phyloP scores from a whole-genome alignment of 2,888 invertebrate genomes.

The Conistra vaccinii region DNA sequence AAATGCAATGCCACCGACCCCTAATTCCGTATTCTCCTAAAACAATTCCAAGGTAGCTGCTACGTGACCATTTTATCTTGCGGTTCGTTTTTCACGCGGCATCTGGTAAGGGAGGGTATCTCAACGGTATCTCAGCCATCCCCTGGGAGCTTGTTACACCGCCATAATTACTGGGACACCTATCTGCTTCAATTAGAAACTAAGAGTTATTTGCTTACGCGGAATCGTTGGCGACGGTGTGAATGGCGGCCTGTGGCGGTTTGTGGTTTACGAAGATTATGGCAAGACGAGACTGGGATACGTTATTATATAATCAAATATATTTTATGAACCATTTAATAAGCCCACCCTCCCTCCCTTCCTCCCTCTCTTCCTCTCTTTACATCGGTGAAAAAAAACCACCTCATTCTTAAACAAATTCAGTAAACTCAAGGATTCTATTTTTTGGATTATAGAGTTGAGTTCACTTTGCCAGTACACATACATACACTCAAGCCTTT shows the following conservation, averaged over 20 bases:
- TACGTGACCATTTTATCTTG: constrained; percentile 68
- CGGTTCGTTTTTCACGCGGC: constrained; percentile 77
- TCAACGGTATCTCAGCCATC: constrained; percentile 71
- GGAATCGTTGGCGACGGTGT: constrained; percentile 68
- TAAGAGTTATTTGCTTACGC: constrained; percentile 77
- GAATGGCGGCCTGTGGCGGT: constrained; percentile 42
- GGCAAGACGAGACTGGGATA: constrained; percentile 11
- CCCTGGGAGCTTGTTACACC: constrained; percentile 85
- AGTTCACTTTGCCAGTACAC: neutral
- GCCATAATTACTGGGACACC: constrained; percentile 85
- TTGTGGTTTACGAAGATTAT: constrained; percentile 35
- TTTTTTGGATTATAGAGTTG: neutral
- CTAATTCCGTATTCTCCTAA: constrained; percentile 36
- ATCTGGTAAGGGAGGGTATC: constrained; percentile 72
- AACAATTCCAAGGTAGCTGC: constrained; percentile 42
- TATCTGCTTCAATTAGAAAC: constrained; percentile 84
- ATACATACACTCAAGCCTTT: too few relatives aligned
- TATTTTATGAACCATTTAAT: neutral
- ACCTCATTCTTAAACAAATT: neutral
- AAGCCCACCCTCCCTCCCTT: too few relatives aligned
- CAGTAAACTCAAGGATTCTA: too few relatives aligned
- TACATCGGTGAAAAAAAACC: neutral
- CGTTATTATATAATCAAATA: neutral
- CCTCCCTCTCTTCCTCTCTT: too few relatives aligned
- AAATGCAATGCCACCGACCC: neutral